A percentile compares a stretch with the other conserved stretches of the same genome.
Conservation (phyloP, 1,140 invertebrate species). For the Papilio polytes region DNA sequence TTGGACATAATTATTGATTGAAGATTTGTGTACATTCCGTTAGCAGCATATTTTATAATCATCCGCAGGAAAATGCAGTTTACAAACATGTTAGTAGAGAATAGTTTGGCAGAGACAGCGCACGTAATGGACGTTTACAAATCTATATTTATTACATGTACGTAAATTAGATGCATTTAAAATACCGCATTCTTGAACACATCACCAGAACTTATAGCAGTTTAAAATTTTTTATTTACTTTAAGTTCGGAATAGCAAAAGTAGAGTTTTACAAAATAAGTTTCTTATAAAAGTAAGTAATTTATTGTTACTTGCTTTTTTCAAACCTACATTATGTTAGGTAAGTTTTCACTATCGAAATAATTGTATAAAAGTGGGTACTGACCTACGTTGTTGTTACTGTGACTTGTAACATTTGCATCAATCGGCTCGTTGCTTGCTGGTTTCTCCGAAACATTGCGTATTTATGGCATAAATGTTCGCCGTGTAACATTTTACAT, state of each 20-base stretch:
- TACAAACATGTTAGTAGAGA: slow-evolving; percentile 17
- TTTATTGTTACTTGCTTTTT: neutral
- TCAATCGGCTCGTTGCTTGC: no score
- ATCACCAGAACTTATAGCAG: neutral
- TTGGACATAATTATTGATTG: neutral
- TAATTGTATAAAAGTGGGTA: no score
- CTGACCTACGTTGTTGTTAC: no score
- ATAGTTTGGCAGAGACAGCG: neutral
- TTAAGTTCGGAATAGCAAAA: neutral
- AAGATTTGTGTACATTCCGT: neutral
- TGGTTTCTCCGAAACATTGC: no score
- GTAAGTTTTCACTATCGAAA: no score
- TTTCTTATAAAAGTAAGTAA: neutral
- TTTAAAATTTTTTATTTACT: neutral
- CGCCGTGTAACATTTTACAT: no score
- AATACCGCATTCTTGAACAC: neutral
- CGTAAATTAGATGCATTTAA: neutral
- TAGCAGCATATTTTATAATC: slow-evolving; percentile 2
- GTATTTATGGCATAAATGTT: no score
- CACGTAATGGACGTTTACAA: slow-evolving; percentile 29
- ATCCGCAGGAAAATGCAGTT: slow-evolving; percentile 21
- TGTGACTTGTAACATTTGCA: no score
- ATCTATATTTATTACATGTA: slow-evolving; percentile 15
- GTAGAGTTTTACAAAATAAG: neutral
- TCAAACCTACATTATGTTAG: no score